A percentile compares a stretch with the other conserved stretches of the same genome.
Conservation (phyloP, 2,888 invertebrate species). For the Tuberolachnus salignus region DNA sequence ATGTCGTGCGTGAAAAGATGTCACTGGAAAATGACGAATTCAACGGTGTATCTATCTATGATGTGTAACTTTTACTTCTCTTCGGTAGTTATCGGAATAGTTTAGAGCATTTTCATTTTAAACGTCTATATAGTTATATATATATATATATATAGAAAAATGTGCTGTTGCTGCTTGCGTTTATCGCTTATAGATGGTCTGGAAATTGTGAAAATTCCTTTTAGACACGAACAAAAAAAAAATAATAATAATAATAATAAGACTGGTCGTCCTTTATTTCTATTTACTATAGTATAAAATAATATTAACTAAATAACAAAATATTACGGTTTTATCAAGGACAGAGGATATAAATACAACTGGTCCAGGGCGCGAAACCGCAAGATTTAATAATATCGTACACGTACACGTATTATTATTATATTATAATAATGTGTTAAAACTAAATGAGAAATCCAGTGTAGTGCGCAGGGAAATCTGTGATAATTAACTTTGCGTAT, state of each 20-base stretch:
- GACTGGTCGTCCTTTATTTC: not conserved
- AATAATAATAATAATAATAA: not conserved
- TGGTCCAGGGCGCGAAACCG: slow-evolving; percentile 37
- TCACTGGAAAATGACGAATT: no score
- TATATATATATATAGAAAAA: no score
- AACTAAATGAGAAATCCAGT: slow-evolving; percentile 39
- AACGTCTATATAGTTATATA: not conserved
- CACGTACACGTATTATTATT: not conserved
- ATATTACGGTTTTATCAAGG: slow-evolving; percentile 24
- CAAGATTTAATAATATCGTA: slow-evolving; percentile 40
- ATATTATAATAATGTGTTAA: slow-evolving; percentile 20
- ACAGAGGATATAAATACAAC: slow-evolving; percentile 28
- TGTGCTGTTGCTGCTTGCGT: no score
- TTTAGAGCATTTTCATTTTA: not conserved
- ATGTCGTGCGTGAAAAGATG: no score
- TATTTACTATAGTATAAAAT: slow-evolving; percentile 21
- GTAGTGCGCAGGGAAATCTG: slow-evolving; percentile 9
- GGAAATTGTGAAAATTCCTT: slow-evolving; percentile 21
- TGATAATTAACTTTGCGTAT: not conserved
- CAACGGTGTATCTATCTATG: no score
- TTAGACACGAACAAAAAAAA: slow-evolving; percentile 3
- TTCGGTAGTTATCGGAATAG: no score
- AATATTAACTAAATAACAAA: slow-evolving; percentile 30
- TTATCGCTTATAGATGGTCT: not conserved
- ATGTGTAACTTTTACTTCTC: no score